These are phyloP conservation scores for Odontothrips loti DNA, from an alignment of 2,888 invertebrate species.

Conservation along the genomic window DNA sequence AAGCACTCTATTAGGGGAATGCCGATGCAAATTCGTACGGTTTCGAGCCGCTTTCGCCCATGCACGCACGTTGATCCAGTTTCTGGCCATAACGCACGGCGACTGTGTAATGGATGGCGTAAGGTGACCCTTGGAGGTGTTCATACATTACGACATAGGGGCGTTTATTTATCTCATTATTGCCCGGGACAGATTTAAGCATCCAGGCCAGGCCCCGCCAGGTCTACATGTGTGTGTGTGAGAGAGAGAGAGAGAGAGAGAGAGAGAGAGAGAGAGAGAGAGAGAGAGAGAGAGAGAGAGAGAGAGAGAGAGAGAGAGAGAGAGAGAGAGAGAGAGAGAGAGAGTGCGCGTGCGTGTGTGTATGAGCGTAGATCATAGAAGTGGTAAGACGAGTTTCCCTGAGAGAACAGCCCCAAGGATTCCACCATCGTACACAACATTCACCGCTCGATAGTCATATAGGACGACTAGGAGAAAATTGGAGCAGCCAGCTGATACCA, in stretches of 20 bases:
- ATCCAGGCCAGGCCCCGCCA: not conserved
- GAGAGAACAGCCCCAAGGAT: not conserved
- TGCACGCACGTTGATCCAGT: not conserved
- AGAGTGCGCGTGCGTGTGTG: too few species aligned
- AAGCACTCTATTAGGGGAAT: too few species aligned
- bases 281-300: too few species aligned
- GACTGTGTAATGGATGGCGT: too few species aligned
- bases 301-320: too few species aligned
- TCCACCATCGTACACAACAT: not conserved
- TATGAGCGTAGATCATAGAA: not conserved
- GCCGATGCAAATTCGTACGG: too few species aligned
- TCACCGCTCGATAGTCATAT: not conserved
- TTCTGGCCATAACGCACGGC: not conserved
- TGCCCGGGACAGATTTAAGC: not conserved
- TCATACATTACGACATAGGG: not conserved
- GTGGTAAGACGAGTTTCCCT: too few species aligned
- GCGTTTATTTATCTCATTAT: slow-evolving; percentile 9
- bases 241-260: too few species aligned
- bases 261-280: too few species aligned
- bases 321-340: not conserved
- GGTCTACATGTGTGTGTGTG: too few species aligned
- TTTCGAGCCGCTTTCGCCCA: not conserved
- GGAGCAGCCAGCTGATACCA: not conserved
- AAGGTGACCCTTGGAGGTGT: not conserved
- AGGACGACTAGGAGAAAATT: not conserved